Evolutionary conservation across 2,113 vertebrate genomes (phyloP), one percentile per base, ranked within the genome.

Genomic region (Dicentrarchus labrax): DNA sequence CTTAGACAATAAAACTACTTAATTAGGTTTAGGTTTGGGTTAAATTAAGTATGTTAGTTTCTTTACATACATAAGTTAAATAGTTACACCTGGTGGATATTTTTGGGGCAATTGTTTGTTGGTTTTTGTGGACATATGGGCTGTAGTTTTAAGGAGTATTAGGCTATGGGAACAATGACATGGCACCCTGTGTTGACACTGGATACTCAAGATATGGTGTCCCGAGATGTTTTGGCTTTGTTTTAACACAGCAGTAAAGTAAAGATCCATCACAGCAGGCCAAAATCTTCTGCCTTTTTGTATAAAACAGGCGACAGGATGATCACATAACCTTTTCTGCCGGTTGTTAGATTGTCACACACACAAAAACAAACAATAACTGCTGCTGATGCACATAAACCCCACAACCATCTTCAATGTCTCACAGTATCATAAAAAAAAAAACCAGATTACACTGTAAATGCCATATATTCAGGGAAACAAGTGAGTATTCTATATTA

Each of bases 391-490:
- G n/a, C 8, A 17, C 5, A 19, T 30, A 7, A 19, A 60, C 36
- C 8, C 3, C 53, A 59, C 11, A 47, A 47, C 11, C 45, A 13
- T 47, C 30, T 30, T 30, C 30, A 30, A 3, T 30, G 30, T 30
- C 30, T 47, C 45, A 47, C 43, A 45, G 10, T 11, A 39, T 8
- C 54, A 5, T 30, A 7, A 17, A 50, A 78, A 24, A n/a, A 8
- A 10, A 1, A 17, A 24, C 47, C 8, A 53, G 36, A 41, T 41
- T 30, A n/a, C 6, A 43, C 21, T 66, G 13, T 22, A 17, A 68
- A 43, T 53, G 60, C 5, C 19, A 56, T 73, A 36, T 80, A 86
- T 80, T 80, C 47, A 83, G 22, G 41, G 13, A 19, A 56, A 39
- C 8, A 12, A 43, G 36, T 60, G 56, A 30, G 30, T 59, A 24